Percentiles rank a stretch among this genome's conserved stretches.
Evolutionary conservation across 1,140 invertebrate genomes (phyloP).

Genomic region (Doryteuthis pealeii): DNA sequence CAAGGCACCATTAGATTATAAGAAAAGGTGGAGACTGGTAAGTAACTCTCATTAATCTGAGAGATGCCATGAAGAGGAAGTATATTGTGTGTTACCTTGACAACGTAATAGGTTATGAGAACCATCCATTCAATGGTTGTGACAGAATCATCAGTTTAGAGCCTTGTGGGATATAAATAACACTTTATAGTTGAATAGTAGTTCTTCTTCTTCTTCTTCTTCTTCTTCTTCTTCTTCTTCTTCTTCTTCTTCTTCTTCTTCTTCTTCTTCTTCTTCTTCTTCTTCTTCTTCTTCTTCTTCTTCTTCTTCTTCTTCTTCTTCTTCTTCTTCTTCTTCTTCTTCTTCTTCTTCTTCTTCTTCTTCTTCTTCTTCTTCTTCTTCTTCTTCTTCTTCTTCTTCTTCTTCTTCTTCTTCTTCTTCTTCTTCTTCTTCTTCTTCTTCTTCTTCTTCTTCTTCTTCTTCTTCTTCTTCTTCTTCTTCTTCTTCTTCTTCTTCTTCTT

Average conservation of each 20-base stretch:
- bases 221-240: constrained; percentile 9
- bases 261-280: constrained; percentile 14
- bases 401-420: constrained; percentile 11
- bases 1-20: too few relatives aligned
- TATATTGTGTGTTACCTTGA: too few relatives aligned
- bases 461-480: background rate
- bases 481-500: constrained; percentile 2
- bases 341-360: constrained; percentile 4
- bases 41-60: too few relatives aligned
- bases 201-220: constrained; percentile 10
- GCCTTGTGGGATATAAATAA: too few relatives aligned
- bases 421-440: constrained; percentile 14
- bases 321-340: background rate
- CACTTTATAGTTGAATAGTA: too few relatives aligned
- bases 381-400: constrained; percentile 12
- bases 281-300: constrained; percentile 13
- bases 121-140: too few relatives aligned
- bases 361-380: constrained; percentile 9
- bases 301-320: constrained; percentile 8
- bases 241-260: constrained; percentile 7
- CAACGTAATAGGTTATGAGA: too few relatives aligned
- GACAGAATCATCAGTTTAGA: too few relatives aligned
- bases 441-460: constrained; percentile 9
- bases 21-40: too few relatives aligned
- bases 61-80: too few relatives aligned